Evolutionary conservation across 2,888 invertebrate genomes (phyloP), one percentile per base, ranked within the genome.

Genomic region (Chymomyza procnemis): DNA sequence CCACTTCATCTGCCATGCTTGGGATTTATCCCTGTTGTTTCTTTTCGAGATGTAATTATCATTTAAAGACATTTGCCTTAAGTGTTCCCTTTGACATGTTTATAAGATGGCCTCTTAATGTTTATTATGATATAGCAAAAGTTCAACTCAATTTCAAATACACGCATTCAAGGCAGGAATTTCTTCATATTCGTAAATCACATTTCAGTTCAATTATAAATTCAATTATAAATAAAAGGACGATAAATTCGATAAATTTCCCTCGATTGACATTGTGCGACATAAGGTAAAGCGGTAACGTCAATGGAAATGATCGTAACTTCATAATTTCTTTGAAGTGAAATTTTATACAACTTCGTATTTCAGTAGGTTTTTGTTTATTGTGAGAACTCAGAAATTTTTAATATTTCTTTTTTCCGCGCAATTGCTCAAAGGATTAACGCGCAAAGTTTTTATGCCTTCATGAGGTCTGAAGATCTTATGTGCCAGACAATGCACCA

Each of bases 61-160:
- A 81, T 84, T 83, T 84, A 78, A 86, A 73, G 69, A 86, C 87
- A 80, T 85, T 84, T 81, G 80, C 67, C 70, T 75, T 86, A 87
- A 84, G 86, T 84, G 88, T 84, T 69, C 85, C 80, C 86, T 86
- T 84, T 88, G 86, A 86, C 82, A 88, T 86, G 67, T 88, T 86
- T 86, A 88, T 88, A 76, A 74, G 75, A 86, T 84, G 76, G 74
- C 71, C 47, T 61, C 14, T 68, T 50, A 57, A 52, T 68, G 61
- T 57, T 48, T 67, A 67, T 64, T 47, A 54, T 41, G 46, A 64
- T 68, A 57, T 21, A 55, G 46, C 34, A 12, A 12, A 41, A 41
- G 34, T 41, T 41, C 34, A 41, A 41, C 12, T 41, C 34, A 12
- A 41, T 41, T 41, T 41, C 12, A 4, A 12, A 41, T 41, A 12